Conservation (phyloP, 1,140 invertebrate genomes). For the Drosophila navojoa region DNA sequence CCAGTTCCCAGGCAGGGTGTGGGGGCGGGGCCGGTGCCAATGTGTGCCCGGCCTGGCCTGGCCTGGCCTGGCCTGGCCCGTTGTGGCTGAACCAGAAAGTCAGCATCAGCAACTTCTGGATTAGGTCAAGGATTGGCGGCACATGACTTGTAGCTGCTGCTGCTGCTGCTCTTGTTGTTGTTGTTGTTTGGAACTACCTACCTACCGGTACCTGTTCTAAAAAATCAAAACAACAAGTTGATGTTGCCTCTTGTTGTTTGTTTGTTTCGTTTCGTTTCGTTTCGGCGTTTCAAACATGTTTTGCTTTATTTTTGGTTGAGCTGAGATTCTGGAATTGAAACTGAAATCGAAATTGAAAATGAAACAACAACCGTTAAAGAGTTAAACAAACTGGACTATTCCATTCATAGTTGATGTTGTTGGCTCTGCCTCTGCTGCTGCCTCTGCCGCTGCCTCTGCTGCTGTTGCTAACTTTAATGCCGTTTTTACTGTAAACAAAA, state of each 20-base stretch:
- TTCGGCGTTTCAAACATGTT: constrained; percentile 72
- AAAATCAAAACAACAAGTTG: constrained; percentile 39
- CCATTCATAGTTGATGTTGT: constrained; percentile 17
- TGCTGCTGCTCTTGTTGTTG: too few relatives aligned
- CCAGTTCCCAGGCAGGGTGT: constrained; percentile 20
- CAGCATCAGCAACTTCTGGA: constrained; percentile 70
- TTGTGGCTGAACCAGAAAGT: constrained; percentile 51
- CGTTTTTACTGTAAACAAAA: constrained; percentile 13
- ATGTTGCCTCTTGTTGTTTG: constrained; percentile 48
- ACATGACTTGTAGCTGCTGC: constrained; percentile 28
- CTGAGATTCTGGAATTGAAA: constrained; percentile 14
- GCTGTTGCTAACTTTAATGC: not conserved
- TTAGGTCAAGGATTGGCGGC: constrained; percentile 81
- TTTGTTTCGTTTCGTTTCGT: constrained; percentile 57
- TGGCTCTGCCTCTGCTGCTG: not conserved
- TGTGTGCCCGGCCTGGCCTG: not conserved
- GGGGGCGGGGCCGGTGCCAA: not conserved
- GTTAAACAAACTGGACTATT: constrained; percentile 62
- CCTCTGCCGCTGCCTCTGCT: not conserved
- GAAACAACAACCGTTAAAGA: constrained; percentile 3
- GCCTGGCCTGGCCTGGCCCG: not conserved
- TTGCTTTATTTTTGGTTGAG: constrained; percentile 22
- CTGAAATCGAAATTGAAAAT: constrained; percentile 37
- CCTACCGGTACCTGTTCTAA: constrained; percentile 75
- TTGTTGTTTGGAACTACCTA: constrained; percentile 50